Conservation (phyloP, 2,888 invertebrate species). For the Erebia epiphron region DNA sequence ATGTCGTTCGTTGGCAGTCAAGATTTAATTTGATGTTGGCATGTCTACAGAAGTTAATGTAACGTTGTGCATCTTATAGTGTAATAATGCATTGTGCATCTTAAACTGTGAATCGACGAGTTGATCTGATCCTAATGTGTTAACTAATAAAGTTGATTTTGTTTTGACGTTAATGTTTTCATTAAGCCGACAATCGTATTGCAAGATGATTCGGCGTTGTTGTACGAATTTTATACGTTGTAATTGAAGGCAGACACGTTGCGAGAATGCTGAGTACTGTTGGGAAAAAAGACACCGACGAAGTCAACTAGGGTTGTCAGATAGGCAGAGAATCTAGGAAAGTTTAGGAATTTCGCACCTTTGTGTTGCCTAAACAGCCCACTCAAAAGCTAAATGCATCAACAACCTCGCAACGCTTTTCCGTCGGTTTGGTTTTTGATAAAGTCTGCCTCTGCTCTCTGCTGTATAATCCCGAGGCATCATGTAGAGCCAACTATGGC, state of each 20-base stretch:
- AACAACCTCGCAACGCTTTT: too few species aligned
- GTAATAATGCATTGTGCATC: conserved; percentile 48
- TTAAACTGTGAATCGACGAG: conserved; percentile 34
- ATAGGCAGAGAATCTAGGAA: neutral
- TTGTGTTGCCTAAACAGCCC: too few species aligned
- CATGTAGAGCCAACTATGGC: too few species aligned
- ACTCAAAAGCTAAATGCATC: too few species aligned
- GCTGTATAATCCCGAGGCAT: too few species aligned
- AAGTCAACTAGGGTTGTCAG: conserved; percentile 42
- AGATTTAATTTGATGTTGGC: neutral
- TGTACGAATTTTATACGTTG: conserved; percentile 65
- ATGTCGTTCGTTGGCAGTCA: too few species aligned
- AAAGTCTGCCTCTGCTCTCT: too few species aligned
- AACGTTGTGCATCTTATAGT: conserved; percentile 47
- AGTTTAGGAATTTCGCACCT: neutral
- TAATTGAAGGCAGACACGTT: conserved; percentile 64
- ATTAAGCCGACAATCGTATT: conserved; percentile 56
- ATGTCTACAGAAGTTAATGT: conserved; percentile 20
- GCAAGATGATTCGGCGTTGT: conserved; percentile 66
- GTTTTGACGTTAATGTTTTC: conserved; percentile 32
- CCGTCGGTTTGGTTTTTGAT: too few species aligned
- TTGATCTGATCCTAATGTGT: conserved; percentile 38
- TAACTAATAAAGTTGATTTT: conserved; percentile 39
- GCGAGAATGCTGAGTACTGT: conserved; percentile 59
- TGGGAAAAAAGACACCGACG: conserved; percentile 55